Conservation (phyloP, 2,888 invertebrate genomes). For the Xestia ashworthii region DNA sequence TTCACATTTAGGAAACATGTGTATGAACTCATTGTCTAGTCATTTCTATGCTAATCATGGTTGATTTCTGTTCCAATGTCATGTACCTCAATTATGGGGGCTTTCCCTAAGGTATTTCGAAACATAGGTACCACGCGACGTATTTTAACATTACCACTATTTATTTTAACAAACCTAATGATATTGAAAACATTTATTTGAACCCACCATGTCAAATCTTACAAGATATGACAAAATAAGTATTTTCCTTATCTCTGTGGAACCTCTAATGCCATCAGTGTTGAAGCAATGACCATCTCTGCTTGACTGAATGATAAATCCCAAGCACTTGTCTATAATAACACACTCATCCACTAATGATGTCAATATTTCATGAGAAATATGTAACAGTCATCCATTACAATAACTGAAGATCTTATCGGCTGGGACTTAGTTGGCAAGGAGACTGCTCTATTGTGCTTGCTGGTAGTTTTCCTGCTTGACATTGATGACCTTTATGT, state of each 20-base stretch:
- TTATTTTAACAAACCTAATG: conserved; percentile 18
- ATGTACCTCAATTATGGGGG: conserved; percentile 24
- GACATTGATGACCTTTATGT: conserved; percentile 53
- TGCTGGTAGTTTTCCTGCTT: conserved; percentile 47
- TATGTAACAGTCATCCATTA: conserved; percentile 27
- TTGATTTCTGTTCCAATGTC: conserved; percentile 51
- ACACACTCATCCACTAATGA: conserved; percentile 29
- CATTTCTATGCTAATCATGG: conserved; percentile 60
- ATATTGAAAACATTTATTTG: conserved; percentile 35
- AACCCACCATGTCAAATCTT: conserved; percentile 25
- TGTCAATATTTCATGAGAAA: conserved; percentile 32
- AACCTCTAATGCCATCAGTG: not conserved
- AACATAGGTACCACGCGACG: conserved; percentile 23
- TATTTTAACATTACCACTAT: conserved; percentile 24
- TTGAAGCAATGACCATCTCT: not conserved
- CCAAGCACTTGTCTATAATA: conserved; percentile 7
- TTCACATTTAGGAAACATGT: conserved; percentile 74
- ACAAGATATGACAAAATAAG: conserved; percentile 8
- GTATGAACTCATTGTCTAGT: conserved; percentile 60
- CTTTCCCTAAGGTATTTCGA: conserved; percentile 58
- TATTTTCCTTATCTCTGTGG: conserved; percentile 39
- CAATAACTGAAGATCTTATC: conserved; percentile 51
- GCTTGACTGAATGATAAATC: not conserved
- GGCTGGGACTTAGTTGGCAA: conserved; percentile 19
- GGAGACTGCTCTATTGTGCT: conserved; percentile 44